Conservation (phyloP, 37 sponge, comb jelly and placozoan genomes). For the Hormiphora californensis region DNA sequence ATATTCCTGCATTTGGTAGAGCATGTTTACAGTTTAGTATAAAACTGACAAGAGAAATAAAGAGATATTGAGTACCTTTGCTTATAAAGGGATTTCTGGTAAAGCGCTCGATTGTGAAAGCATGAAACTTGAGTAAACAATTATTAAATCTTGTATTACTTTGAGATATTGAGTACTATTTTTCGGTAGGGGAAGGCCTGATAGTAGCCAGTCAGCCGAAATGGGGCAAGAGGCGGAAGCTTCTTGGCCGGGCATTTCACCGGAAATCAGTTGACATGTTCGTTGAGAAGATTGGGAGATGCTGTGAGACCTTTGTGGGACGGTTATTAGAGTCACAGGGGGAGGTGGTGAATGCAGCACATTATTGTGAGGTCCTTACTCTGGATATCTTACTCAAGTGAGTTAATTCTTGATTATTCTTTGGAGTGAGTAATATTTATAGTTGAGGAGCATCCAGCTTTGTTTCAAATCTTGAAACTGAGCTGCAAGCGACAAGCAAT, state of each 20-base stretch:
- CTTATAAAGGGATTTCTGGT: no score
- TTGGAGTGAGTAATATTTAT: background rate
- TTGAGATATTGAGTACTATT: no score
- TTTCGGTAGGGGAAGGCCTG: no score
- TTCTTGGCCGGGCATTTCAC: background rate
- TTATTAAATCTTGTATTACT: no score
- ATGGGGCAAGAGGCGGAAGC: background rate
- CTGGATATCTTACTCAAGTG: background rate
- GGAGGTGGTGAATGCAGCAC: background rate
- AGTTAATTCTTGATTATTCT: background rate
- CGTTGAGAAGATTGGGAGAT: background rate
- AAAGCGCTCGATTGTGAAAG: no score
- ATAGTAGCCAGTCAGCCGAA: conserved; percentile 1
- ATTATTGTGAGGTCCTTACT: background rate
- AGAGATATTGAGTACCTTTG: no score
- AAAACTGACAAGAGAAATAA: background rate
- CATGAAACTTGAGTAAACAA: no score
- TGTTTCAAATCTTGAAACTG: no score
- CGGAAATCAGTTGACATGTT: background rate
- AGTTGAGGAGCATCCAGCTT: no score
- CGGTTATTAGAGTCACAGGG: background rate
- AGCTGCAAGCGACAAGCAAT: no score
- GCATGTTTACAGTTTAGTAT: background rate
- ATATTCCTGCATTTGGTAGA: background rate
- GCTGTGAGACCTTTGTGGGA: background rate